These are phyloP conservation scores for Eupithecia inturbata DNA, from an alignment of 2,888 invertebrate genomes.

Conservation along the genomic window DNA sequence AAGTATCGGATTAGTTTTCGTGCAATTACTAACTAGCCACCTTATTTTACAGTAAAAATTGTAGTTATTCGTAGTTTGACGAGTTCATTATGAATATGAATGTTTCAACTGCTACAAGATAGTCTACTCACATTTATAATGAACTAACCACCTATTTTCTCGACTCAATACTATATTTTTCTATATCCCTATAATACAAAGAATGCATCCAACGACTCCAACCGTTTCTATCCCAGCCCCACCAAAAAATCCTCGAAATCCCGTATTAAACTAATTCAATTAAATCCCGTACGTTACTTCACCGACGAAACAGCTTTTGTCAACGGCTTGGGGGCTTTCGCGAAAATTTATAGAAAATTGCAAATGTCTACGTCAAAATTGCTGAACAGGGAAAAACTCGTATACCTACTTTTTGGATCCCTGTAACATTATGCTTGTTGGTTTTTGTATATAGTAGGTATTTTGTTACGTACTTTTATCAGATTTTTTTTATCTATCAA, in stretches of 20 bases:
- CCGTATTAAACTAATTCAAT: constrained; percentile 73
- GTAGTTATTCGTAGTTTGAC: too few relatives aligned
- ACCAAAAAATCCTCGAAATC: constrained; percentile 9
- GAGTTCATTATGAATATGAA: too few relatives aligned
- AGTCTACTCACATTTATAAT: too few relatives aligned
- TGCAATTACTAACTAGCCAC: too few relatives aligned
- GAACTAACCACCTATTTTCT: not conserved
- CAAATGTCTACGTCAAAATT: constrained; percentile 47
- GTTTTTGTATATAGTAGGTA: too few relatives aligned
- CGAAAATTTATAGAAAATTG: constrained; percentile 84
- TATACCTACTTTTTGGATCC: not conserved
- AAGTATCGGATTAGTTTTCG: too few relatives aligned
- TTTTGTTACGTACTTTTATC: too few relatives aligned
- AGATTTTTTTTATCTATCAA: too few relatives aligned
- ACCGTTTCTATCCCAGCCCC: not conserved
- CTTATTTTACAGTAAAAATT: too few relatives aligned
- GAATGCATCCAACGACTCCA: not conserved
- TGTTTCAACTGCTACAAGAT: too few relatives aligned
- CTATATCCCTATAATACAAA: not conserved
- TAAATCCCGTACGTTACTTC: constrained; percentile 65
- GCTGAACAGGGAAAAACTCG: constrained; percentile 1
- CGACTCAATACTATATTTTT: not conserved
- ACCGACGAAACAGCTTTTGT: constrained; percentile 79
- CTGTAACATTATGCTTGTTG: too few relatives aligned
- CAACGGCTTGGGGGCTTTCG: constrained; percentile 80